phyloP scores from a whole-genome alignment of 2,113 vertebrate genomes.

The Genyomyrus donnyi region DNA sequence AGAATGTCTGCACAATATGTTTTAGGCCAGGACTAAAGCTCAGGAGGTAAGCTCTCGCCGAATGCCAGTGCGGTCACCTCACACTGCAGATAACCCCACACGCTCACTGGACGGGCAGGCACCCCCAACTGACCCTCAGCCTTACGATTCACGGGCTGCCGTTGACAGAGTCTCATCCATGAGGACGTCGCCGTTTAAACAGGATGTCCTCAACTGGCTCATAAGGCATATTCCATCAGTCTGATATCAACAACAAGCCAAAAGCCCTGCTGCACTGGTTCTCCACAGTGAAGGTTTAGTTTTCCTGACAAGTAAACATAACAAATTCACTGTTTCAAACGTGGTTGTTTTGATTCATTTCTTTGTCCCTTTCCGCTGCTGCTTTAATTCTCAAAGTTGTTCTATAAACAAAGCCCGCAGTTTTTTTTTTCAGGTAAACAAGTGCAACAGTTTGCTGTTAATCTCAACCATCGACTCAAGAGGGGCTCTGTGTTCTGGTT shows the following conservation, averaged over 20 bases:
- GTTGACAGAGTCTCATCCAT: neutral
- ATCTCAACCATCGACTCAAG: neutral
- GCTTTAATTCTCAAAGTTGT: neutral
- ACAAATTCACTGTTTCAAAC: slow-evolving; percentile 1
- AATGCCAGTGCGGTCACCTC: neutral
- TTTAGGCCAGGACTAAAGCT: neutral
- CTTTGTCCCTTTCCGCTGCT: neutral
- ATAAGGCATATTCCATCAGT: neutral
- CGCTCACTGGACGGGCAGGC: neutral
- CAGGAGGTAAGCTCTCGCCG: neutral
- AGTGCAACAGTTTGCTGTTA: neutral
- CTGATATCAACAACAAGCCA: neutral
- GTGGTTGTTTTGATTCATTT: neutral
- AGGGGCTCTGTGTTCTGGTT: neutral
- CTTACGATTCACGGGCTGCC: neutral
- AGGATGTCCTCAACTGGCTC: neutral
- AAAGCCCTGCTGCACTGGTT: neutral
- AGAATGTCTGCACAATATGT: neutral
- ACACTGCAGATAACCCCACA: neutral
- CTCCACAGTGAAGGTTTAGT: neutral
- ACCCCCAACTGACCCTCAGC: neutral
- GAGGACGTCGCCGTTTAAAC: neutral
- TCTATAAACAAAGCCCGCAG: neutral
- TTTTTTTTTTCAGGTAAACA: neutral
- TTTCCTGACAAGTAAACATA: slow-evolving; percentile 1